Base-by-base conservation (phyloP, 53 echinoderm and acorn worm genomes). In the Holothuria leucospilota region DNA sequence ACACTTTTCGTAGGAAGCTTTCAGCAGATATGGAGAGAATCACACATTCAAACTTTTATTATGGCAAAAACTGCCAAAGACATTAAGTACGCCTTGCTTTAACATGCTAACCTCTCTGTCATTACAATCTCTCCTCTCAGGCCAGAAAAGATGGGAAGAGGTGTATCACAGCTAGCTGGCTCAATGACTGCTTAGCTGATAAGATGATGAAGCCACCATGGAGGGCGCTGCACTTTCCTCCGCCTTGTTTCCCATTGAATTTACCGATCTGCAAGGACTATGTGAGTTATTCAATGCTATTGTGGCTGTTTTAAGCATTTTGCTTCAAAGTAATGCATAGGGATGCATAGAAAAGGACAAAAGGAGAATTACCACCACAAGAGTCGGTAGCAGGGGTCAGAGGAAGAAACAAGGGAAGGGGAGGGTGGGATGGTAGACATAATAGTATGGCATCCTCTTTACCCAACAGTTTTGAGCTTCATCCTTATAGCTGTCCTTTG, bases 221-320 rank as follows among this genome's bases (percentile, higher is more conserved):
- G 98, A 89, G 93, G 84, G 98, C 98, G 20, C 88, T 97, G 2
- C 98, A 97, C 80, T 93, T 93, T 59, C 98, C 98, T n/a, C 94
- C 92, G 18, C 81, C 90, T 7, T 87, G 83, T 1, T 98, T 95
- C 60, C 98, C 98, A 13, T 40, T 98, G 7, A 95, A 95, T 13
- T 86, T 95, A 5, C 75, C 93, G 30, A 89, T 91, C 2, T 95
- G 97, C 85, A 97, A 91, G 78, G 97, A 97, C 56, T 93, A 95
- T 91, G 97, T 97, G 59, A 88, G 85, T 78, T 28, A 49, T 26
- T 86, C n/a, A 20, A 49, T 85, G 70, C 23, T 25, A 1, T 11
- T 49, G 49, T 49, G 3, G 13, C 49, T 11, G 0, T 49, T 13
- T 11, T 49, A 49, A 0, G 13, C 9, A 49, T 49, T 9, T 6